Evolutionary conservation across 2,113 vertebrate genomes (phyloP).

Genomic region (Steatornis caripensis): DNA sequence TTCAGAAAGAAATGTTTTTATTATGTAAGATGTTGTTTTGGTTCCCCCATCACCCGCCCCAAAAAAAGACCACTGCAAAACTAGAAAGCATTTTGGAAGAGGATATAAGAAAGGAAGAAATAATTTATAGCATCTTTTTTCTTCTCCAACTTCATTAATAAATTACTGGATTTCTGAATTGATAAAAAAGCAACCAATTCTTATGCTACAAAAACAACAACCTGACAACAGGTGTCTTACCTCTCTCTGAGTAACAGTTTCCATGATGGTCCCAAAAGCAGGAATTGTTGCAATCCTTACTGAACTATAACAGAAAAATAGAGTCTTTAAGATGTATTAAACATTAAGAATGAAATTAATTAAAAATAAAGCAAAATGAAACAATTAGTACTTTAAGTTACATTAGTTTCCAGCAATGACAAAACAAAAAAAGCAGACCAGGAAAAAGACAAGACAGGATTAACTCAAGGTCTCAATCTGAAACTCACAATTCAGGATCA

Average conservation of each 20-base stretch:
- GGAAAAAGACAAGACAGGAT: conserved; percentile 73
- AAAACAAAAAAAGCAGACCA: conserved; percentile 65
- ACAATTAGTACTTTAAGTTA: conserved; percentile 61
- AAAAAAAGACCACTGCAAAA: background rate
- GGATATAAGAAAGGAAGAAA: background rate
- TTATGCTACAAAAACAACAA: background rate
- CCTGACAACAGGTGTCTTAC: conserved; percentile 64
- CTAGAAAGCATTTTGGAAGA: background rate
- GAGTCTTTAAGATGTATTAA: conserved; percentile 30
- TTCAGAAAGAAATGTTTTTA: background rate
- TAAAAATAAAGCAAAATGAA: conserved; percentile 15
- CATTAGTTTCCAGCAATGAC: conserved; percentile 71
- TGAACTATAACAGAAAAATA: conserved; percentile 79
- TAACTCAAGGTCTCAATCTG: conserved; percentile 80
- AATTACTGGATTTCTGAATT: background rate
- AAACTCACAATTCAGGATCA: conserved; percentile 99
- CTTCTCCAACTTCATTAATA: background rate
- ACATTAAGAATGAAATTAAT: background rate
- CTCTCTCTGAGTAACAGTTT: conserved; percentile 98
- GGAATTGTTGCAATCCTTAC: conserved; percentile 98
- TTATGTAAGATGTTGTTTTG: background rate
- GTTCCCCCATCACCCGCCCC: too few relatives aligned
- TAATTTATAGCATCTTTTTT: background rate
- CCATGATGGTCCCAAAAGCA: conserved; percentile 99
- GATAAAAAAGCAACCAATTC: background rate